Conservation (phyloP, 2,797 vertebrate species). For the Decapterus maruadsi region DNA sequence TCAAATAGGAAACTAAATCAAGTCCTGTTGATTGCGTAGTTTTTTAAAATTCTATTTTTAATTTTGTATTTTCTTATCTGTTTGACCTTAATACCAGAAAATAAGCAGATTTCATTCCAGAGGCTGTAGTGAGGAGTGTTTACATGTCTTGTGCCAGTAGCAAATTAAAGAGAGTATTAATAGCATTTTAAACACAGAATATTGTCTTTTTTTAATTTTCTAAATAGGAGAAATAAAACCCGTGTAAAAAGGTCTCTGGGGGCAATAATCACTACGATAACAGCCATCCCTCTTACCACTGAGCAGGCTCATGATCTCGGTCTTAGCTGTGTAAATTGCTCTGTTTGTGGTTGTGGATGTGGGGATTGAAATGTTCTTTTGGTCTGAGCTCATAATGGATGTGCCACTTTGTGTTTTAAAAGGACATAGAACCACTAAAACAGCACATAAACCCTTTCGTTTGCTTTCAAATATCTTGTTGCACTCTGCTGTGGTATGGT, state of each 20-base stretch:
- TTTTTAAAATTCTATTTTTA: no score
- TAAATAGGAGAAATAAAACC: background rate
- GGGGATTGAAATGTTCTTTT: conserved; percentile 25
- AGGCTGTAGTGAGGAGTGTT: background rate
- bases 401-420: conserved; percentile 14
- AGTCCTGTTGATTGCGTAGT: background rate
- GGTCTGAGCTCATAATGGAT: conserved; percentile 41
- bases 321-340: background rate
- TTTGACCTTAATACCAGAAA: background rate
- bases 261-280: background rate
- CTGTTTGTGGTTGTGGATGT: conserved; percentile 19
- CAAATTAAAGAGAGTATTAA: background rate
- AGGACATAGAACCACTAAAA: conserved; percentile 27
- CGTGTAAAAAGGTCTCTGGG: background rate
- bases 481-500: background rate
- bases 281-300: background rate
- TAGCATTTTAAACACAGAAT: background rate
- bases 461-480: background rate
- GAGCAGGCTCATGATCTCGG: conserved; percentile 1
- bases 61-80: background rate
- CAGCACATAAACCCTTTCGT: background rate
- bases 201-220: background rate
- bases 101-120: background rate
- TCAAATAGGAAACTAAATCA: background rate
- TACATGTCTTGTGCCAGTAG: background rate